These are phyloP conservation scores for Polyommatus icarus DNA, from an alignment of 2,888 invertebrate species.

Conservation along the genomic window DNA sequence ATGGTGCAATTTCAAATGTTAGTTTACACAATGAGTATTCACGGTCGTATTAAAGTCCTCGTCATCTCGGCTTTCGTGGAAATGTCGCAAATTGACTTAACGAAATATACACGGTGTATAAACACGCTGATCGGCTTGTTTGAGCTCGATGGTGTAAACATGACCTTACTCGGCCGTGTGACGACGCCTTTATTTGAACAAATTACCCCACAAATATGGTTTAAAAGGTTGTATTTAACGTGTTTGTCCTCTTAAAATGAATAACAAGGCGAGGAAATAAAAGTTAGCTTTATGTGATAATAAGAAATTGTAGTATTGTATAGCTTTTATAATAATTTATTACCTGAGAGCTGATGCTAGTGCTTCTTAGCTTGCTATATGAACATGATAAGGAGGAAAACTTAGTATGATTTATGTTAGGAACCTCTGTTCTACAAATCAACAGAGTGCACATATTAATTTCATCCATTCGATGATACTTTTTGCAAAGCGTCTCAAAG, in stretches of 20 bases:
- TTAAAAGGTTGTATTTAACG: slow-evolving; percentile 21
- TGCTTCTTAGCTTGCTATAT: too few relatives aligned
- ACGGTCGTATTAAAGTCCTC: slow-evolving; percentile 16
- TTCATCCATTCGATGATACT: neutral
- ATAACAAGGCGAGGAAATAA: neutral
- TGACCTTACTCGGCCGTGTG: slow-evolving; percentile 65
- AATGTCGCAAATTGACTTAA: slow-evolving; percentile 56
- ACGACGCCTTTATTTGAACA: slow-evolving; percentile 60
- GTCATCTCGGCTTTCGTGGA: slow-evolving; percentile 36
- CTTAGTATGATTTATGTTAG: too few relatives aligned
- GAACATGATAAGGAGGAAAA: too few relatives aligned
- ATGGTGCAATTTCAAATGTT: neutral
- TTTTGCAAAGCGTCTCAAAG: neutral
- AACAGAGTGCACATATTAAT: neutral
- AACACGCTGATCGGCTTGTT: slow-evolving; percentile 58
- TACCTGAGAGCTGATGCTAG: too few relatives aligned
- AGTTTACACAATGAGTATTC: slow-evolving; percentile 25
- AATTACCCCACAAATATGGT: slow-evolving; percentile 47
- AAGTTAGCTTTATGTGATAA: neutral
- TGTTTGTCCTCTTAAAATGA: slow-evolving; percentile 7
- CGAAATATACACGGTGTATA: slow-evolving; percentile 67
- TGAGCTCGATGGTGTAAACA: slow-evolving; percentile 77
- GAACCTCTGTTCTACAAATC: neutral
- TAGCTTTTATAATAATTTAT: too few relatives aligned
- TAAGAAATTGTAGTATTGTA: too few relatives aligned